Base-by-base conservation (phyloP, 1,140 invertebrate genomes). In the Apis cerana region DNA sequence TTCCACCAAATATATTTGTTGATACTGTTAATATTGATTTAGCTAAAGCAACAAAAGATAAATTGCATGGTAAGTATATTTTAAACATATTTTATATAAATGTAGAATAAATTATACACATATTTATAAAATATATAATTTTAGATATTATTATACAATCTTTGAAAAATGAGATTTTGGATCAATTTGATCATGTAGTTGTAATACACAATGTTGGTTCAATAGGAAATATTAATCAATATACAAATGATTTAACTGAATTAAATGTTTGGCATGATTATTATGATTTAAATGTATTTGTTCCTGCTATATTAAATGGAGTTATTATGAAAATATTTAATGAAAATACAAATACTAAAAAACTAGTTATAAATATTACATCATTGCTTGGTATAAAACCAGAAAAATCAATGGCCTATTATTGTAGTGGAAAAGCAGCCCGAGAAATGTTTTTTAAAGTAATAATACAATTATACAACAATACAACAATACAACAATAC, bases 181-280 rank as follows among this genome's bases (percentile, higher is more conserved):
- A 91, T 27, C 90, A 95, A 70, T 98, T 97, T 90, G 94, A 97
- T 71, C 95, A 68, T 75, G 95, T 95, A 48, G 91, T 99, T 9
- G 95, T 99, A 21, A 95, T 99, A 77, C 98, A 99, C 90, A 99
- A 99, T 96, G 98, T 97, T 13, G 98, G 97, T 8, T 96, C 97
- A 1, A 88, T 98, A 54, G 98, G 98, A n/a, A 96, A 97, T 92
- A 91, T 97, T 48, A 92, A 95, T 1, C 95, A 97, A 86, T 92
- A 93, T 83, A 95, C 96, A 1, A 93, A 91, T 11, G 94, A 96
- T 33, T 94, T 97, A 85, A 94, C 94, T 2, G 93, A 97, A 90
- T 89, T 96, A 15, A 89, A 95, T 0, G 93, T 95, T 58, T 96
- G 97, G 94, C 94, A 95, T 75, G 92, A 95, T 23, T 97, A 97